Conservation (phyloP, 2,888 invertebrate genomes). For the Nemapogon koenigi region DNA sequence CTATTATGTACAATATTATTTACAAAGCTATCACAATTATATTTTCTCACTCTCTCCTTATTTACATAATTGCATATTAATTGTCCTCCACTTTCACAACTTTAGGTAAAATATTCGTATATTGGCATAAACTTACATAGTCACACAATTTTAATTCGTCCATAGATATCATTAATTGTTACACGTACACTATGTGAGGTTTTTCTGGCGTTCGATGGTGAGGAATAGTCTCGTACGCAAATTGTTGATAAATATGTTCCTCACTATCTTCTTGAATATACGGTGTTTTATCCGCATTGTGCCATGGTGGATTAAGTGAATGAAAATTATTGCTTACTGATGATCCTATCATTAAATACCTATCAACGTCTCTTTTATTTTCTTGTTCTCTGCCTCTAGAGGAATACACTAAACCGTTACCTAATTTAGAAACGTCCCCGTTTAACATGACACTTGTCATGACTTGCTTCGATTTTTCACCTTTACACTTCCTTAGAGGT, state of each 20-base stretch:
- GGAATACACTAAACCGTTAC: slow-evolving; percentile 56
- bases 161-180: slow-evolving; percentile 48
- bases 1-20: slow-evolving; percentile 31
- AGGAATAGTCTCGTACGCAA: slow-evolving; percentile 59
- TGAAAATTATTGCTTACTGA: slow-evolving; percentile 59
- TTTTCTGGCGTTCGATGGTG: slow-evolving; percentile 61
- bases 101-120: neutral
- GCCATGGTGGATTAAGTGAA: slow-evolving; percentile 58
- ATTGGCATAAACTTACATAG: neutral
- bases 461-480: slow-evolving; percentile 58
- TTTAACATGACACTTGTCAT: slow-evolving; percentile 61
- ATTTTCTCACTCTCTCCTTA: slow-evolving; percentile 51
- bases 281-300: slow-evolving; percentile 55
- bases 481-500: slow-evolving; percentile 58
- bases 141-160: too few species aligned
- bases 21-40: slow-evolving; percentile 65
- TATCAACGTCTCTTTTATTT: slow-evolving; percentile 53
- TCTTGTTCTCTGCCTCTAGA: slow-evolving; percentile 54
- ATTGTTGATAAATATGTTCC: slow-evolving; percentile 60
- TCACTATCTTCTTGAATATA: slow-evolving; percentile 56
- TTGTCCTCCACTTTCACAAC: slow-evolving; percentile 17
- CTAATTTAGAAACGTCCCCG: slow-evolving; percentile 55
- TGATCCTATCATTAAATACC: slow-evolving; percentile 59
- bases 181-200: slow-evolving; percentile 67
- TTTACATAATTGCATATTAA: slow-evolving; percentile 60